Conservation (phyloP, 2,797 vertebrate species). For the Syngnathus rostellatus region DNA sequence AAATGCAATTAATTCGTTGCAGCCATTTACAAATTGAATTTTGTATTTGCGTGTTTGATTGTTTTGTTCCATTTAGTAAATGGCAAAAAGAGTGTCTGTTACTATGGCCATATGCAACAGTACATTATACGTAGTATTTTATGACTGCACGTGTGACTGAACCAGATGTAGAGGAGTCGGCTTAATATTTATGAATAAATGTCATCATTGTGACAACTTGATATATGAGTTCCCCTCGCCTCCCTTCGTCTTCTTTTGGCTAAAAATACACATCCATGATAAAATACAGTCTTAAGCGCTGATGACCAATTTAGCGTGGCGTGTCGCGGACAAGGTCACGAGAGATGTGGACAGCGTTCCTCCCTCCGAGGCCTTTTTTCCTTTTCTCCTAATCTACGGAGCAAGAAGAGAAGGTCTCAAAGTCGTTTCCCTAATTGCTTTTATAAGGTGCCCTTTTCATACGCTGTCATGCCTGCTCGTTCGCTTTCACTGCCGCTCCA, state of each 20-base stretch:
- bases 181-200: slow-evolving; percentile 80
- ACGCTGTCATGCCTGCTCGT: slow-evolving; percentile 53
- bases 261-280: slow-evolving; percentile 70
- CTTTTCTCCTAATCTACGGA: slow-evolving; percentile 51
- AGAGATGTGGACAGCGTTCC: slow-evolving; percentile 48
- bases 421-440: slow-evolving; percentile 71
- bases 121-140: slow-evolving; percentile 13
- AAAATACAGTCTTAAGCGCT: slow-evolving; percentile 66
- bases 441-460: slow-evolving; percentile 74
- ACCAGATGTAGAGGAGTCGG: slow-evolving; percentile 73
- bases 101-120: too few relatives aligned
- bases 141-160: slow-evolving; percentile 62
- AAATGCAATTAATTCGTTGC: too few relatives aligned
- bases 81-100: too few relatives aligned
- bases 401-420: slow-evolving; percentile 65
- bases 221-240: slow-evolving; percentile 64
- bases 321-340: slow-evolving; percentile 66
- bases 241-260: slow-evolving; percentile 42
- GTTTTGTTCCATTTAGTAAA: too few relatives aligned
- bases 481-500: slow-evolving; percentile 56
- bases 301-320: slow-evolving; percentile 72
- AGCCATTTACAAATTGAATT: too few relatives aligned
- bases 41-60: too few relatives aligned
- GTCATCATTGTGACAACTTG: slow-evolving; percentile 84
- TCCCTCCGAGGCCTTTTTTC: slow-evolving; percentile 58